Base-by-base conservation (phyloP, 2,113 vertebrate genomes). In the Sander vitreus region DNA sequence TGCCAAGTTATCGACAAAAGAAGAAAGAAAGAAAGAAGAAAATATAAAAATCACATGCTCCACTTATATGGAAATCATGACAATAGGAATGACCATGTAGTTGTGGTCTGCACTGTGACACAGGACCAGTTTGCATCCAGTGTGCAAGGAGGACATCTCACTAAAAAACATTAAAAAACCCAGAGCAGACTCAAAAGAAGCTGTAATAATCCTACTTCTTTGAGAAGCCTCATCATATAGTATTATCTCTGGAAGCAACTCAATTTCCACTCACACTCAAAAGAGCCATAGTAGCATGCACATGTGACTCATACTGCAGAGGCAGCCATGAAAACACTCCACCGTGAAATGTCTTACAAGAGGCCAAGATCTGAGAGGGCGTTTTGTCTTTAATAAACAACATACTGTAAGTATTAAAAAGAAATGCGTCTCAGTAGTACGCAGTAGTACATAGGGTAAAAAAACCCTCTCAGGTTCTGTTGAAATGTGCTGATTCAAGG, bases 271-370 rank as follows among this genome's bases (percentile, higher is more conserved):
- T 86, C 69, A 85, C 80, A 81, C 60, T 88, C 51, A 80, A 67
- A 75, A 82, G 82, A 91, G 73, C 50, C 48, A 48, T 51, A 76
- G 83, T 55, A 76, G 81, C 84, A 70, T 70, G 80, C 81, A 86
- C 80, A 83, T 88, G 85, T 90, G 91, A 88, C 76, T 89, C 74
- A 85, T 78, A 68, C 69, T 33, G 59, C 83, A 73, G 73, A 87
- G 78, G 80, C 83, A 89, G 81, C 85, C 80, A 80, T 84, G 85
- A 85, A 91, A 91, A 89, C 81, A 83, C 73, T 73, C 68, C 77
- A 86, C 86, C 23, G 81, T 92, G 88, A 94, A 93, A 93, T 87
- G 78, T 91, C 89, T 89, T 88, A 88, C 81, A 88, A 90, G 79
- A 75, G 76, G 76, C 78, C 67, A 84, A 84, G 80, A 91, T 88